These are phyloP conservation scores for Parasteatoda tepidariorum DNA, from an alignment of 1,140 invertebrate species.

Conservation along the genomic window DNA sequence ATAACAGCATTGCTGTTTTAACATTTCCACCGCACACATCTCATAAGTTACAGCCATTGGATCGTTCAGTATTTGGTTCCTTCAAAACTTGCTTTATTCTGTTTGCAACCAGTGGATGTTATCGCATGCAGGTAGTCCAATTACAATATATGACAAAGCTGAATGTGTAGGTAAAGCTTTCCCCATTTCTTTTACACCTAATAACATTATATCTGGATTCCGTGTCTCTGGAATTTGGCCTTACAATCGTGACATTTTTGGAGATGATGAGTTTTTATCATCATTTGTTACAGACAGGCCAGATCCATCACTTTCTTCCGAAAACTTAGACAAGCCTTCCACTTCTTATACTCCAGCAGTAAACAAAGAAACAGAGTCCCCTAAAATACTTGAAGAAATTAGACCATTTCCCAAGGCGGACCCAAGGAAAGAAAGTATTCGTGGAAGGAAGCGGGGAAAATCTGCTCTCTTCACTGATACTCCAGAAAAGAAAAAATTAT, in stretches of 20 bases:
- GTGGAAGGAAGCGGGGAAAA: background rate
- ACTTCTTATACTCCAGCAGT: background rate
- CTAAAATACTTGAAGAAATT: background rate
- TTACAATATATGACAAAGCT: conserved; percentile 2
- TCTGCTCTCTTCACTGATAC: background rate
- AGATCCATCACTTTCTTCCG: background rate
- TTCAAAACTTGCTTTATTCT: background rate
- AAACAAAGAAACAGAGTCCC: background rate
- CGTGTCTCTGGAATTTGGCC: background rate
- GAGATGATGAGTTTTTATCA: background rate
- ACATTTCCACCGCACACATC: background rate
- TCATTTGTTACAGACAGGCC: background rate
- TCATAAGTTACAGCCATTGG: background rate
- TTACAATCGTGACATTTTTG: background rate
- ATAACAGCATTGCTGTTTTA: too few relatives aligned
- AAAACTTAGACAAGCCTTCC: background rate
- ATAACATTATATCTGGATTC: background rate
- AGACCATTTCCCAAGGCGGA: background rate
- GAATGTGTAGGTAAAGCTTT: background rate
- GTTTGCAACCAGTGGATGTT: background rate
- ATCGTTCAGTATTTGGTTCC: background rate
- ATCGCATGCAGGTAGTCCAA: background rate
- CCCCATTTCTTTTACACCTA: background rate
- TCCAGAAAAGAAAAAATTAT: background rate
- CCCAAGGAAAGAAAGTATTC: background rate